phyloP scores from a whole-genome alignment of 2,797 vertebrate species.

The Alfaro cultratus region DNA sequence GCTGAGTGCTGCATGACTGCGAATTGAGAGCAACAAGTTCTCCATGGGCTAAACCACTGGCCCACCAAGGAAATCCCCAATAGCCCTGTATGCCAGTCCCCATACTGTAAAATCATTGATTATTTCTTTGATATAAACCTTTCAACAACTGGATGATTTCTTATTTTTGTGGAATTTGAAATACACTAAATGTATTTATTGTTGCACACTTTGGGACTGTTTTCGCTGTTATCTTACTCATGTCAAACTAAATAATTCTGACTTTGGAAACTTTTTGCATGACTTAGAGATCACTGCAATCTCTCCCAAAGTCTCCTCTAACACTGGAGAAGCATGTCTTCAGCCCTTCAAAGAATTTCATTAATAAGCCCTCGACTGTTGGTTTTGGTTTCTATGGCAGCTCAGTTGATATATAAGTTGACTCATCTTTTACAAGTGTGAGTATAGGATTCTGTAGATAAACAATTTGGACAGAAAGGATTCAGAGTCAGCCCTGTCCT shows the following conservation, averaged over 20 bases:
- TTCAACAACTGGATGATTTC: neutral
- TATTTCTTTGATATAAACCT: neutral
- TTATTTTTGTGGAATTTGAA: neutral
- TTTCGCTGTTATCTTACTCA: neutral
- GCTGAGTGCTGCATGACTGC: too few species aligned
- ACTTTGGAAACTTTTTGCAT: slow-evolving; percentile 5
- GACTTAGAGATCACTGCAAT: slow-evolving; percentile 40
- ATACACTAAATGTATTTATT: neutral
- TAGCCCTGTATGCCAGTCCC: too few species aligned
- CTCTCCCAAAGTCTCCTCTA: slow-evolving; percentile 63
- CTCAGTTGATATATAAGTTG: slow-evolving; percentile 76
- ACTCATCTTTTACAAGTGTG: slow-evolving; percentile 78
- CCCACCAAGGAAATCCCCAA: too few species aligned
- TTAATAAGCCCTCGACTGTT: slow-evolving; percentile 75
- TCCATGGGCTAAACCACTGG: too few species aligned
- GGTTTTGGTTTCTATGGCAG: slow-evolving; percentile 86
- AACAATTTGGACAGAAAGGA: slow-evolving; percentile 36
- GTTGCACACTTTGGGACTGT: neutral
- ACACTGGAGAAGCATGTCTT: slow-evolving; percentile 56
- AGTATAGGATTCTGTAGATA: slow-evolving; percentile 60
- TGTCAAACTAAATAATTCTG: neutral
- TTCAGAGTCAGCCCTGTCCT: slow-evolving; percentile 22
- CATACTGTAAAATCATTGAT: neutral
- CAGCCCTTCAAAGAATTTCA: slow-evolving; percentile 73
- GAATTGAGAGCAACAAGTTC: too few species aligned